A percentile compares a stretch with the other conserved stretches of the same genome.
Conservation (phyloP, 2,888 invertebrate genomes). For the Ligdia adustata region DNA sequence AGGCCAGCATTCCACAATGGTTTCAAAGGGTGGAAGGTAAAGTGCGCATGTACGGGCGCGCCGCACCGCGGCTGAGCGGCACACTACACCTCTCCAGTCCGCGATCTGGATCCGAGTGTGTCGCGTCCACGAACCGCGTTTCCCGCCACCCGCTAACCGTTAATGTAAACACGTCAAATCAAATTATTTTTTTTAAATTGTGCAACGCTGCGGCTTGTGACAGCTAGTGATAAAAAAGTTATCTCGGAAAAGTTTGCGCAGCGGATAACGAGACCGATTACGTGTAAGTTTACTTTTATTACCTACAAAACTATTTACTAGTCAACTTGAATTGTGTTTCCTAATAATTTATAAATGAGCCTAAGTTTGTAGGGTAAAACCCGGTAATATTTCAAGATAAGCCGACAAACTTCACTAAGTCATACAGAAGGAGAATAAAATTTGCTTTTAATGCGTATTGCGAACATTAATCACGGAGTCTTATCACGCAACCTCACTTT, state of each 20-base stretch:
- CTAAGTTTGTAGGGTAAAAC: not conserved
- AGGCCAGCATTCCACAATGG: conserved; percentile 69
- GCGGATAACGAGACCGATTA: conserved; percentile 24
- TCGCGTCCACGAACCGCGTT: conserved; percentile 46
- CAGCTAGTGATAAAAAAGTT: conserved; percentile 50
- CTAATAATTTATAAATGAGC: not conserved
- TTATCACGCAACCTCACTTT: conserved; percentile 37
- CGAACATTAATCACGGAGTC: conserved; percentile 47
- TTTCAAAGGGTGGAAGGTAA: conserved; percentile 59
- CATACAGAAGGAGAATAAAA: conserved; percentile 54
- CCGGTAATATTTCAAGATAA: conserved; percentile 28
- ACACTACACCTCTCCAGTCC: conserved; percentile 62
- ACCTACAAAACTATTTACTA: not conserved
- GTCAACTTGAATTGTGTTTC: not conserved
- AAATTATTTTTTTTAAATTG: conserved; percentile 35
- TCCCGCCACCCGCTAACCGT: conserved; percentile 41
- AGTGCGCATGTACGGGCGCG: conserved; percentile 75
- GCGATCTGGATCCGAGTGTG: conserved; percentile 54
- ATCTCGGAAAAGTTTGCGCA: conserved; percentile 39
- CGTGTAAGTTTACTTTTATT: conserved; percentile 30
- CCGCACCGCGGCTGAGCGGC: conserved; percentile 52
- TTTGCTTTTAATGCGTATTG: conserved; percentile 58
- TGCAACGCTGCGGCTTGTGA: conserved; percentile 44
- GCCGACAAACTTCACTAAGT: conserved; percentile 42
- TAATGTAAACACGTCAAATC: conserved; percentile 56